Evolutionary conservation across 1,140 invertebrate genomes (phyloP).

Genomic region (Euglossa dilemma): DNA sequence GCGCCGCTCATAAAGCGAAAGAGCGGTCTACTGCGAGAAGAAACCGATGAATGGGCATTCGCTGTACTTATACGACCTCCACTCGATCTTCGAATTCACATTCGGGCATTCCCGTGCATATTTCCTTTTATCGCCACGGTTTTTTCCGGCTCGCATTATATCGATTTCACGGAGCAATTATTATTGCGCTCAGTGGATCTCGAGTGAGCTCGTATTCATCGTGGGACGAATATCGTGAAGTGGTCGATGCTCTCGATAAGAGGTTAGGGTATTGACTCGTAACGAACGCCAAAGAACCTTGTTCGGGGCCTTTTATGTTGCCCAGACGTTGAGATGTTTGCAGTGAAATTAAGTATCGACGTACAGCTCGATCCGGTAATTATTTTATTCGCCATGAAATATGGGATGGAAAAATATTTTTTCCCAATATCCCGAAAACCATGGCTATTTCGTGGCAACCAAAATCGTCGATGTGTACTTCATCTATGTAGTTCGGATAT

Average conservation of each 20-base stretch:
- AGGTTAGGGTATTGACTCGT: neutral
- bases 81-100: slow-evolving; percentile 29
- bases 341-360: neutral
- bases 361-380: neutral
- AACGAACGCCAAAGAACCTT: neutral
- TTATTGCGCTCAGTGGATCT: neutral
- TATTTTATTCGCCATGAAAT: neutral
- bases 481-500: too few species aligned
- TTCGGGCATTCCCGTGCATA: neutral
- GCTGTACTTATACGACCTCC: slow-evolving; percentile 27
- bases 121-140: slow-evolving; percentile 1
- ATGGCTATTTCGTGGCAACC: too few species aligned
- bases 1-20: slow-evolving; percentile 24
- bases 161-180: slow-evolving; percentile 25
- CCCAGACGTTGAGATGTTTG: neutral
- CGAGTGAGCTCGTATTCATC: neutral
- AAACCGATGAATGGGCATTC: slow-evolving; percentile 48
- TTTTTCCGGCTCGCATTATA: neutral
- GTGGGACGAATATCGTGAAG: neutral
- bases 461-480: too few species aligned
- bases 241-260: slow-evolving; percentile 5
- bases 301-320: neutral
- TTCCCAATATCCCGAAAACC: too few species aligned
- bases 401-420: too few species aligned
- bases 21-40: slow-evolving; percentile 20